phyloP scores from a whole-genome alignment of 2,113 vertebrate species.

The Otolemur garnettii region DNA sequence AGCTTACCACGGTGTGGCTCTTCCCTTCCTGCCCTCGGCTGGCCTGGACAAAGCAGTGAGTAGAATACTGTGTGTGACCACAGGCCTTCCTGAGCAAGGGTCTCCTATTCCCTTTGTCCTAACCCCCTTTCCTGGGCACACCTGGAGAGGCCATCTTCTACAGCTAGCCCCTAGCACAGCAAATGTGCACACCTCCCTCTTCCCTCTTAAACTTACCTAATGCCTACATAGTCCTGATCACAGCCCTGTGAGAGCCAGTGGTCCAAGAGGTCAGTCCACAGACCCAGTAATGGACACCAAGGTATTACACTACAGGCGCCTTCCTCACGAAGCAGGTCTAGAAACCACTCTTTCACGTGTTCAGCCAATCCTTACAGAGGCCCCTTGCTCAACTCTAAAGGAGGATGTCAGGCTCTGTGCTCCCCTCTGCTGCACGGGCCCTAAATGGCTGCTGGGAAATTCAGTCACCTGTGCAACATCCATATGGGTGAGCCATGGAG shows the following conservation, averaged over 20 bases:
- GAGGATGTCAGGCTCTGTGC: neutral
- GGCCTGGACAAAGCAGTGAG: neutral
- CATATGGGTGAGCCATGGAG: neutral
- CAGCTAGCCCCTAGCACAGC: accelerated
- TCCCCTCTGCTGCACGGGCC: too few relatives aligned
- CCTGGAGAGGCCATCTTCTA: neutral
- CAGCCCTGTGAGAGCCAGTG: neutral
- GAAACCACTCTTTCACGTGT: neutral
- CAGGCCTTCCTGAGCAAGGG: neutral
- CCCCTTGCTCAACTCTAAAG: neutral
- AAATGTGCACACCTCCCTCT: neutral
- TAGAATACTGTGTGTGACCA: neutral
- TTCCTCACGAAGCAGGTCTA: neutral
- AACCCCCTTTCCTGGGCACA: neutral
- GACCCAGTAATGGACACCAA: neutral
- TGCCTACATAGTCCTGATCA: neutral
- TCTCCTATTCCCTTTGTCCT: too few relatives aligned
- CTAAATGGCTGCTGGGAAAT: neutral
- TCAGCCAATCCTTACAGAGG: neutral
- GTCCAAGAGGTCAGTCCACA: neutral
- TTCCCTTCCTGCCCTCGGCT: neutral
- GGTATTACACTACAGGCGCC: too few relatives aligned
- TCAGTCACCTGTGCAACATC: neutral
- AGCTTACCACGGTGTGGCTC: neutral
- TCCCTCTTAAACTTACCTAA: neutral